Evolutionary conservation across 2,888 invertebrate genomes (phyloP).

Genomic region (Cephus pulcher): DNA sequence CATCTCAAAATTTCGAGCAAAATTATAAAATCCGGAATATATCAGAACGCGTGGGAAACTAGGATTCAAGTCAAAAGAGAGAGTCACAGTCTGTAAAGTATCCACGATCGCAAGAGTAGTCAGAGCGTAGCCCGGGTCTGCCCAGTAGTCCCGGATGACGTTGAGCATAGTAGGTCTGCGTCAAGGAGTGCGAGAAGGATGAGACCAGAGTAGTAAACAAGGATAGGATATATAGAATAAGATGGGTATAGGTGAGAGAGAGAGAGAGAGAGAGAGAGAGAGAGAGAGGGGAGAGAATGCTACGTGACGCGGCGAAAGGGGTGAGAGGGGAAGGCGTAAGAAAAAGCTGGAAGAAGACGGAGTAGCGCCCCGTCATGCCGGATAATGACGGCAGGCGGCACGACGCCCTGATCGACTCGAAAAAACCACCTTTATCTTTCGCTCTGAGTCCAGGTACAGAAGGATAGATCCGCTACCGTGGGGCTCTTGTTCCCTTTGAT

Average conservation of each 20-base stretch:
- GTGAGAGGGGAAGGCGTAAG: conserved; percentile 37
- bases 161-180: background rate
- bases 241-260: conserved; percentile 19
- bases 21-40: background rate
- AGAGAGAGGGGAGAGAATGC: conserved; percentile 30
- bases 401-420: conserved; percentile 43
- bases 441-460: conserved; percentile 35
- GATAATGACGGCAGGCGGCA: conserved; percentile 60
- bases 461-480: conserved; percentile 46
- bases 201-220: background rate
- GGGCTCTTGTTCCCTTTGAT: conserved; percentile 30
- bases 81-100: background rate
- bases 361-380: conserved; percentile 60
- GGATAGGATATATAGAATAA: background rate
- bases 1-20: background rate
- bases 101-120: background rate
- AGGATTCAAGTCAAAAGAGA: background rate
- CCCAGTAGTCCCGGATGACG: background rate
- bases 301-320: conserved; percentile 28
- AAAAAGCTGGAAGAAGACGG: conserved; percentile 36
- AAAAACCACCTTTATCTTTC: conserved; percentile 43
- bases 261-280: conserved; percentile 27
- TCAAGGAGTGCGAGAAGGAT: background rate
- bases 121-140: background rate
- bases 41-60: background rate